A percentile compares a stretch with the other conserved stretches of the same genome.
These are phyloP conservation scores for Melanerpes formicivorus DNA, from an alignment of 2,113 vertebrate species.

Conservation along the genomic window DNA sequence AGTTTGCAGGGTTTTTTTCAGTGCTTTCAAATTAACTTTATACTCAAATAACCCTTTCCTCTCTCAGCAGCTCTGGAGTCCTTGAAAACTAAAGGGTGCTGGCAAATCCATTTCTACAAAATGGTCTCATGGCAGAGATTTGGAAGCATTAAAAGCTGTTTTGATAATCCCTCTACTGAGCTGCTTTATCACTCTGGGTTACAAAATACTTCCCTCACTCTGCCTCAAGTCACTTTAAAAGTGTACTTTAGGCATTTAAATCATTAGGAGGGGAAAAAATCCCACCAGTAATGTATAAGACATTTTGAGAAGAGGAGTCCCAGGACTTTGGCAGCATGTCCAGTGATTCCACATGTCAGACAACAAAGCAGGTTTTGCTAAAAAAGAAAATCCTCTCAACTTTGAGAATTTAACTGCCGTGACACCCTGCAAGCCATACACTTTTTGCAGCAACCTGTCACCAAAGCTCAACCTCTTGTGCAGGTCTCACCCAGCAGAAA, in stretches of 20 bases:
- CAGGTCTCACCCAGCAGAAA: background rate
- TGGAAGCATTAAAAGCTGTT: background rate
- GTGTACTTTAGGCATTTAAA: background rate
- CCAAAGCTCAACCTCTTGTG: background rate
- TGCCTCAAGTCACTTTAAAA: background rate
- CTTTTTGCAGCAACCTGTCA: background rate
- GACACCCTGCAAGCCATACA: rapidly evolving
- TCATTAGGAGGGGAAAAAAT: background rate
- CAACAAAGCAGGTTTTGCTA: background rate
- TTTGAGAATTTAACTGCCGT: background rate
- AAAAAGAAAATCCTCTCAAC: background rate
- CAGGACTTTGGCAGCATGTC: background rate
- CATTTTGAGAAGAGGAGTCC: background rate
- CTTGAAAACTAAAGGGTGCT: background rate
- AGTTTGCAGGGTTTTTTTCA: background rate
- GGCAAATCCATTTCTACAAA: background rate
- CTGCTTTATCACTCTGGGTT: background rate
- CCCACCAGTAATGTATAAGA: rapidly evolving
- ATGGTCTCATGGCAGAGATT: background rate
- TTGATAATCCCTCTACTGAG: background rate
- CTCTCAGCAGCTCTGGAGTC: background rate
- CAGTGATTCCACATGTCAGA: background rate
- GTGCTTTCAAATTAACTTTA: background rate
- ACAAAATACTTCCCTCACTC: background rate
- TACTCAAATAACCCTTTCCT: background rate